phyloP scores from a whole-genome alignment of 2,113 vertebrate genomes.

The Rhinolophus sinicus region DNA sequence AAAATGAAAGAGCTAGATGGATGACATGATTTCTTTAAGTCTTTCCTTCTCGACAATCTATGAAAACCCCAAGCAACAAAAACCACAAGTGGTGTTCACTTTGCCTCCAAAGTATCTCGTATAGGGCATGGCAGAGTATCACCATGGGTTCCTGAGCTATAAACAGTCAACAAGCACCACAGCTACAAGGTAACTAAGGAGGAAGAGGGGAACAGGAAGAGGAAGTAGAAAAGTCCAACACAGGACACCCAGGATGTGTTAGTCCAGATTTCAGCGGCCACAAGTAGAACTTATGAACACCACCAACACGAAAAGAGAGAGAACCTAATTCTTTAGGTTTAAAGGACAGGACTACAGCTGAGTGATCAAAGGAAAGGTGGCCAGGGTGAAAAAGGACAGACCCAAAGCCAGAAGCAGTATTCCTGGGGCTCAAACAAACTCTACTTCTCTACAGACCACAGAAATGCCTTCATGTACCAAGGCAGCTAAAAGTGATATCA shows the following conservation, averaged over 20 bases:
- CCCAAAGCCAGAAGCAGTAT: neutral
- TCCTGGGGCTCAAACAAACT: neutral
- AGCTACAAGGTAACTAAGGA: neutral
- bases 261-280: neutral
- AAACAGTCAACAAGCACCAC: neutral
- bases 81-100: neutral
- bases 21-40: conserved; percentile 13
- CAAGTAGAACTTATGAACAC: neutral
- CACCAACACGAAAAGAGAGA: neutral
- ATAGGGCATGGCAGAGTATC: neutral
- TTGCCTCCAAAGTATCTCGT: neutral
- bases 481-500: neutral
- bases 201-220: neutral
- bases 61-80: neutral
- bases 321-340: neutral
- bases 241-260: neutral
- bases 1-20: neutral
- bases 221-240: neutral
- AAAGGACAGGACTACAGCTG: neutral
- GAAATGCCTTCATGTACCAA: neutral
- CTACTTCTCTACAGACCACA: neutral
- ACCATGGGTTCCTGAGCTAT: neutral
- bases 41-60: neutral
- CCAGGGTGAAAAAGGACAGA: neutral
- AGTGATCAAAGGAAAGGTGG: neutral